phyloP scores from a whole-genome alignment of 2,113 vertebrate genomes.

The Silurus glanis region DNA sequence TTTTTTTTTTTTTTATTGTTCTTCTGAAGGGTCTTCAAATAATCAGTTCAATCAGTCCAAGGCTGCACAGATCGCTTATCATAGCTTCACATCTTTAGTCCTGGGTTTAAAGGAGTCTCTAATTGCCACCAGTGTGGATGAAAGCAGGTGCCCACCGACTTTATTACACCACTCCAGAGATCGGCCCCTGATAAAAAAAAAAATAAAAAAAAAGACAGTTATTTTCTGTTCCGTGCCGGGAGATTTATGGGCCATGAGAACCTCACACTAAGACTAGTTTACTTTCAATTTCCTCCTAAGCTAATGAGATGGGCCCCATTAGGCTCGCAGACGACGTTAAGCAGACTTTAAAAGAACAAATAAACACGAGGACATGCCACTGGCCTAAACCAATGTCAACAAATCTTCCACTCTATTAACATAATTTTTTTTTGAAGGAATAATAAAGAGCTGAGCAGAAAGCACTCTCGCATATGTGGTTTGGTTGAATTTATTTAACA shows the following conservation, averaged over 20 bases:
- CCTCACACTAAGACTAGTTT: constrained; percentile 37
- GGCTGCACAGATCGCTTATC: constrained; percentile 36
- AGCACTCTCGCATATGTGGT: neutral
- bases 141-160: constrained; percentile 72
- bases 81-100: constrained; percentile 60
- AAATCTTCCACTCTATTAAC: constrained; percentile 20
- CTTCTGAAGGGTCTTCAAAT: neutral
- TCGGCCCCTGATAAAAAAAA: constrained; percentile 69
- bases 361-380: constrained; percentile 20
- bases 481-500: neutral
- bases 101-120: constrained; percentile 69
- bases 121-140: constrained; percentile 67
- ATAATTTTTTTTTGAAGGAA: neutral
- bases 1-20: neutral
- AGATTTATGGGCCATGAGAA: constrained; percentile 27
- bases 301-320: constrained; percentile 51
- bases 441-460: neutral
- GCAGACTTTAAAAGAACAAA: constrained; percentile 33
- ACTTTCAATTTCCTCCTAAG: constrained; percentile 54
- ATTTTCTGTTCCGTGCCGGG: neutral
- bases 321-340: constrained; percentile 35
- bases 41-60: neutral
- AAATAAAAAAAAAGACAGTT: constrained; percentile 17
- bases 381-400: constrained; percentile 22
- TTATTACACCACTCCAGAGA: constrained; percentile 76